Conservation (phyloP, 2,888 invertebrate genomes). For the Alsophila aescularia region DNA sequence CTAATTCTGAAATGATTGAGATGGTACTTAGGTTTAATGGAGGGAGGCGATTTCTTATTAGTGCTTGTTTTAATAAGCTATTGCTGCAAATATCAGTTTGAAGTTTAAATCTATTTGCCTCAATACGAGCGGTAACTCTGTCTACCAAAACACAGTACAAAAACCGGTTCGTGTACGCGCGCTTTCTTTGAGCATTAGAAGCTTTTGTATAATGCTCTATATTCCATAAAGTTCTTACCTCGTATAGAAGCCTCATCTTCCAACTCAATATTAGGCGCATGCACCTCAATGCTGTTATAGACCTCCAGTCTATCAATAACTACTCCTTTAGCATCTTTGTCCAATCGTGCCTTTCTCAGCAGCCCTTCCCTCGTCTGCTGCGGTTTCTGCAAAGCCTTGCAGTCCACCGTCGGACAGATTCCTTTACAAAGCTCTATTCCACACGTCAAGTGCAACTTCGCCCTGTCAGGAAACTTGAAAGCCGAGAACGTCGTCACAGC, state of each 20-base stretch:
- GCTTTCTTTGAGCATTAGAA: not conserved
- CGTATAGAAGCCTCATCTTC: slow-evolving; percentile 85
- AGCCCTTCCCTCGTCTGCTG: slow-evolving; percentile 77
- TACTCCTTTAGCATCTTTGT: slow-evolving; percentile 82
- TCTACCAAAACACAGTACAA: too few relatives aligned
- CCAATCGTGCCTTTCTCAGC: slow-evolving; percentile 73
- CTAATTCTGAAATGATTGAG: too few relatives aligned
- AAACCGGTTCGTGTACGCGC: too few relatives aligned
- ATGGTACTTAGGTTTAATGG: too few relatives aligned
- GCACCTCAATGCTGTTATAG: slow-evolving; percentile 91
- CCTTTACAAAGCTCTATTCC: slow-evolving; percentile 90
- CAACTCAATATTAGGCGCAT: slow-evolving; percentile 90
- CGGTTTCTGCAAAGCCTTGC: slow-evolving; percentile 71
- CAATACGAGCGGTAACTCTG: too few relatives aligned
- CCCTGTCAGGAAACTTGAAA: slow-evolving; percentile 92
- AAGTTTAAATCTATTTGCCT: too few relatives aligned
- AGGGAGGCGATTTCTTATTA: too few relatives aligned
- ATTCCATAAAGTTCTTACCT: slow-evolving; percentile 62
- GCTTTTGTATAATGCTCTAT: not conserved
- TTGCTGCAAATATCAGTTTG: too few relatives aligned
- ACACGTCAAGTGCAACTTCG: slow-evolving; percentile 91
- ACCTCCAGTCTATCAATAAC: slow-evolving; percentile 88
- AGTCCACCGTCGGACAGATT: slow-evolving; percentile 86
- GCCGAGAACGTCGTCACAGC: slow-evolving; percentile 89
- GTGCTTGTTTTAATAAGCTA: too few relatives aligned